Conservation (phyloP, 2,797 vertebrate genomes). For the Erethizon dorsatum region DNA sequence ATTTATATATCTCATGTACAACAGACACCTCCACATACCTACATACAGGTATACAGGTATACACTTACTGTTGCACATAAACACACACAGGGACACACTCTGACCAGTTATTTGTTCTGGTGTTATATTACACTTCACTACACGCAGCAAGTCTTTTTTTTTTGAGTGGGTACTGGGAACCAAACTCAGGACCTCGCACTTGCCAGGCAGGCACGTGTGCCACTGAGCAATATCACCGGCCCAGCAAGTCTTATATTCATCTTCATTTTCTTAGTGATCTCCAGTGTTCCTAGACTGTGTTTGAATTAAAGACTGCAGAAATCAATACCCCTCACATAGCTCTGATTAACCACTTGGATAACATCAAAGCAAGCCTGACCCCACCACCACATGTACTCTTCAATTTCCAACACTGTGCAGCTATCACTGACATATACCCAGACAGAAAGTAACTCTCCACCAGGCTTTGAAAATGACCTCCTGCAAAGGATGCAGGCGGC, state of each 20-base stretch:
- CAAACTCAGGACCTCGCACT: too few species aligned
- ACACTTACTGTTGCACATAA: too few species aligned
- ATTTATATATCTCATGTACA: too few species aligned
- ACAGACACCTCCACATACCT: too few species aligned
- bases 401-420: constrained; percentile 87
- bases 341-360: background rate
- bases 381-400: constrained; percentile 56
- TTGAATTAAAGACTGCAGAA: background rate
- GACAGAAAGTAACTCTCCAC: too few species aligned
- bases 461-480: constrained; percentile 74
- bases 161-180: too few species aligned
- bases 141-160: background rate
- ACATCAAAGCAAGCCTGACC: background rate
- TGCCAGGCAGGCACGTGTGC: too few species aligned
- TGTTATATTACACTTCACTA: background rate
- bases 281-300: background rate
- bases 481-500: too few species aligned
- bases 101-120: background rate
- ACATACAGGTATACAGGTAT: too few species aligned
- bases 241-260: background rate
- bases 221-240: too few species aligned
- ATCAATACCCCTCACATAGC: background rate
- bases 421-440: constrained; percentile 80
- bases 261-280: background rate
- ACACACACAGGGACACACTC: background rate